Evolutionary conservation across 35 echinoderm and acorn worm species (phyloP), one percentile per base, ranked within the genome.

Genomic region (Ophiothrix spiculata): DNA sequence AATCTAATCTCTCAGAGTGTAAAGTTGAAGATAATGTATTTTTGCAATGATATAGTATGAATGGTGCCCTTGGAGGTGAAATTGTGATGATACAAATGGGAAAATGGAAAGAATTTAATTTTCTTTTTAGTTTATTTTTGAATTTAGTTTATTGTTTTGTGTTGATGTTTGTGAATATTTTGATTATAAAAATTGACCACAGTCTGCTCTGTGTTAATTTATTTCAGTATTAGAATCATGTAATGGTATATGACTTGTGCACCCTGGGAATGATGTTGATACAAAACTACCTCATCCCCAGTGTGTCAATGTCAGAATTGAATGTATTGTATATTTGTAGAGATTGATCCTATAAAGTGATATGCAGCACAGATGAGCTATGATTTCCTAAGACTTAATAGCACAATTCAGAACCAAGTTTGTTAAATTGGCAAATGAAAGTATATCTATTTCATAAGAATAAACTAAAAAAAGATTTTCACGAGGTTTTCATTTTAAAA

Each of bases 161-260:
- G 8, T 69, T 69, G 1, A 69, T 69, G 16, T 54, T 25, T 69
- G 60, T 69, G 29, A 69, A 2, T 69, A 10, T 69, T 69, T 69
- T 15, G 2, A 69, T 69, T 69, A 15, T n/a, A 69, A n/a, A 49
- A 49, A 49, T 6, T 49, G 6, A 10, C 6, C 42, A 49, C 42
- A 49, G 42, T 49, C 19, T 49, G 3, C 17, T 12, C 10, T 69
- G 60, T 69, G 60, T 12, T 69, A 69, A 69, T 25, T 69, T 69
- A 69, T 69, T 69, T 28, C 60, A 69, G 60, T 69, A 69, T 69
- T 69, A 69, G 60, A 69, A 69, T 69, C 23, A 69, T 69, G 60
- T n/a, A 69, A 69, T 25, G 25, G 29, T 25, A 69, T 69, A 25
- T 25, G 23, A 54, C 8, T 54, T 54, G 45, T 54, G 21, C 45